Conservation (phyloP, 1,140 invertebrate species). For the Drosophila sp. region DNA sequence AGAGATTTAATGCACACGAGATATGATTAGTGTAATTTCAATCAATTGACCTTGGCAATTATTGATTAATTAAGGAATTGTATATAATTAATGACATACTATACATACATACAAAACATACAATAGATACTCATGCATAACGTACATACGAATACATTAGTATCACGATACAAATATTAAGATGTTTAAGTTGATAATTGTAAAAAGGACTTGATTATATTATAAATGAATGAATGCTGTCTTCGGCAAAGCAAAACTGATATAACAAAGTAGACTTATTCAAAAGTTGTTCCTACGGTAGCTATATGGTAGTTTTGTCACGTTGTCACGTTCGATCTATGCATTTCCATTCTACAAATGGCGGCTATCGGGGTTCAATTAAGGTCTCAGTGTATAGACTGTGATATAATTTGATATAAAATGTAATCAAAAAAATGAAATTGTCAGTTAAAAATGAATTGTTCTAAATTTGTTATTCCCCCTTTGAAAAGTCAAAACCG, state of each 20-base stretch:
- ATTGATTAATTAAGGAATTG: constrained; percentile 66
- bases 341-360: constrained; percentile 19
- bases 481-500: too few species aligned
- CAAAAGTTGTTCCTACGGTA: constrained; percentile 32
- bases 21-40: constrained; percentile 51
- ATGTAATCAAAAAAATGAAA: neutral
- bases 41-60: constrained; percentile 52
- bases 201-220: constrained; percentile 65
- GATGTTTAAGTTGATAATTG: constrained; percentile 60
- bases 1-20: constrained; percentile 13
- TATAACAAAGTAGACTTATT: constrained; percentile 34
- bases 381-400: constrained; percentile 45
- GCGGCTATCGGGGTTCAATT: constrained; percentile 37
- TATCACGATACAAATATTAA: constrained; percentile 48
- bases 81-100: constrained; percentile 47
- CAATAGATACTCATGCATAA: constrained; percentile 41
- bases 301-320: constrained; percentile 35
- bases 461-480: neutral
- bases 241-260: constrained; percentile 29
- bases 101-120: constrained; percentile 19
- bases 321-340: constrained; percentile 13
- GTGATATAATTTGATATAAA: constrained; percentile 48
- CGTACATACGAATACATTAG: constrained; percentile 53
- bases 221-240: constrained; percentile 25
- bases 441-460: neutral